Evolutionary conservation across 2,797 vertebrate species (phyloP).

Genomic region (Agapornis canus): DNA sequence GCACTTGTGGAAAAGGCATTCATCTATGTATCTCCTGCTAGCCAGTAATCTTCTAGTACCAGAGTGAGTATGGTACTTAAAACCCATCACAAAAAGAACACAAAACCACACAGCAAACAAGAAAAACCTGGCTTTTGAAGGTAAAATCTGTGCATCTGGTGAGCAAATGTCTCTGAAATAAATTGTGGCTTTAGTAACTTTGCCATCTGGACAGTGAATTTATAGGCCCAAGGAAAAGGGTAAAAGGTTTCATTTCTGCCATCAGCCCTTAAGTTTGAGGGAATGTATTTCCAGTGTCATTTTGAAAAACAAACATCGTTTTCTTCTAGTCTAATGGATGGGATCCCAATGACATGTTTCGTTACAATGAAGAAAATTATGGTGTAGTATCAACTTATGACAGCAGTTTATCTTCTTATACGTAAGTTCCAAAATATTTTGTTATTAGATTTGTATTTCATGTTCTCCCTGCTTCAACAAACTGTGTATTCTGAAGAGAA

Average conservation of each 20-base stretch:
- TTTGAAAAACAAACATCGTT: constrained; percentile 68
- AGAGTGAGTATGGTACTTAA: not conserved
- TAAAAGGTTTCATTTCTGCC: constrained; percentile 1
- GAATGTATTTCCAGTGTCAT: constrained; percentile 53
- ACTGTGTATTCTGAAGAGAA: not conserved
- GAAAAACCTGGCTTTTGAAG: not conserved
- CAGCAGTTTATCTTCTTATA: constrained; percentile 98
- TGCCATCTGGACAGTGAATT: not conserved
- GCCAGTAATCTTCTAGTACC: not conserved
- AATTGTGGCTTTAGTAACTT: not conserved
- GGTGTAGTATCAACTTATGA: constrained; percentile 98
- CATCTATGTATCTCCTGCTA: not conserved
- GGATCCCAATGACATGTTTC: constrained; percentile 99
- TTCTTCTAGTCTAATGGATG: constrained; percentile 94
- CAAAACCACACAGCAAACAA: not conserved
- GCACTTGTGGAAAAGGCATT: not conserved
- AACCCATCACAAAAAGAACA: not conserved
- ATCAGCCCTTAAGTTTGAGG: not conserved
- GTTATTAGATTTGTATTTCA: constrained; percentile 22
- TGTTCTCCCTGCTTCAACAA: constrained; percentile 20
- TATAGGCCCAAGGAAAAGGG: not conserved
- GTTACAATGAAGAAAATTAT: constrained; percentile 98
- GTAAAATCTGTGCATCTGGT: not conserved
- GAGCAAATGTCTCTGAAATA: not conserved
- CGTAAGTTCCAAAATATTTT: constrained; percentile 84